Percentiles rank a stretch among this genome's conserved stretches.
phyloP scores from a whole-genome alignment of 1,140 invertebrate species.

The Lutraria rhynchaena region DNA sequence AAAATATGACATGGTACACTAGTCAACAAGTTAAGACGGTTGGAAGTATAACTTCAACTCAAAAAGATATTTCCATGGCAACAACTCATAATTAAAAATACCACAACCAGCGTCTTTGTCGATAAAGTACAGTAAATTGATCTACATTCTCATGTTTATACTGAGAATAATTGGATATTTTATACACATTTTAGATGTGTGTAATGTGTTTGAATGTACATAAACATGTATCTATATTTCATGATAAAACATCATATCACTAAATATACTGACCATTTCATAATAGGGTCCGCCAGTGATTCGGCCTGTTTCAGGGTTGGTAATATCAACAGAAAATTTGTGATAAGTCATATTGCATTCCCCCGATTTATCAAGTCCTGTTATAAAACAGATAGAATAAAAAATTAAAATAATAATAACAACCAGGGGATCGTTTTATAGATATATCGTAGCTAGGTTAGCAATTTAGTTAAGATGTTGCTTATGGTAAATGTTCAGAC shows the following conservation, averaged over 20 bases:
- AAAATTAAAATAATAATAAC: background rate
- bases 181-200: no score
- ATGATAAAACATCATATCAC: no score
- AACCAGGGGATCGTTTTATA: background rate
- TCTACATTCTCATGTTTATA: no score
- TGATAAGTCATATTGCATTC: slow-evolving; percentile 56
- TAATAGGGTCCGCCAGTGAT: slow-evolving; percentile 63
- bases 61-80: background rate
- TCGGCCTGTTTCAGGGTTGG: slow-evolving; percentile 54
- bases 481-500: background rate
- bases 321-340: slow-evolving; percentile 62
- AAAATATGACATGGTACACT: background rate
- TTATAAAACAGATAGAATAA: background rate
- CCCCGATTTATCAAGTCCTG: slow-evolving; percentile 64
- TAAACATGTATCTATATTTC: no score
- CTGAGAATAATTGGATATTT: no score
- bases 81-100: background rate
- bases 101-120: no score
- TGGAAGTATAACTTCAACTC: background rate
- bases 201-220: no score
- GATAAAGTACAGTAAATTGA: no score
- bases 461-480: background rate
- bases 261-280: slow-evolving; percentile 67
- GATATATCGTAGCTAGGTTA: background rate
- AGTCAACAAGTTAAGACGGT: background rate